phyloP scores from a whole-genome alignment of 2,113 vertebrate genomes.

The Mus musculus region GRCm39 chr5:59963001-59963500 shows the following conservation, averaged over 20 bases:
- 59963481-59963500: background rate
- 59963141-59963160: background rate
- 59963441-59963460: slow-evolving; percentile 3
- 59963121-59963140: background rate
- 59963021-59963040: background rate
- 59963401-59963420: background rate
- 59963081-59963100: background rate
- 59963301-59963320: background rate
- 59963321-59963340: background rate
- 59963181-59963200: background rate
- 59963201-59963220: background rate
- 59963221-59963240: background rate
- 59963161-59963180: background rate
- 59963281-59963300: background rate
- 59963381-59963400: background rate
- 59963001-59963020: background rate
- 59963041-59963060: background rate
- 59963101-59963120: background rate
- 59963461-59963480: background rate
- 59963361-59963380: background rate
- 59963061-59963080: background rate
- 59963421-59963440: background rate
- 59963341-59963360: background rate
- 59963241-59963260: background rate
- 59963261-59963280: background rate